Evolutionary conservation across 2,113 vertebrate species (phyloP).

Genomic region (Hoplias malabaricus): DNA sequence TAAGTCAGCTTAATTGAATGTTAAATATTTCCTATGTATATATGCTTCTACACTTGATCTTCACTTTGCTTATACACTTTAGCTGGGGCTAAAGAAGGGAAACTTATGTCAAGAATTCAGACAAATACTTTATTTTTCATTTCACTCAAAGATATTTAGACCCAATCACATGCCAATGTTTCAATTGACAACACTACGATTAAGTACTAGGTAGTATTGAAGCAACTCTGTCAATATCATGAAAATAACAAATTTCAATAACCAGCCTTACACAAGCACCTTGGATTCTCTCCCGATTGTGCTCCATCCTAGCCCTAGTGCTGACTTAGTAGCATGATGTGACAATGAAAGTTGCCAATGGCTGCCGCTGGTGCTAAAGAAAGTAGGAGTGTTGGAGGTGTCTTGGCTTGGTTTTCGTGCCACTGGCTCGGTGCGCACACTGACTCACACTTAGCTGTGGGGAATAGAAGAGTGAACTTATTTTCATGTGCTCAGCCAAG

Average conservation of each 20-base stretch:
- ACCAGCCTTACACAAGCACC: background rate
- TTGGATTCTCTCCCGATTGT: background rate
- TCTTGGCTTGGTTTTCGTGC: conserved; percentile 30
- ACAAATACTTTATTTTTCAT: too few species aligned
- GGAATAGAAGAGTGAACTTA: conserved; percentile 19
- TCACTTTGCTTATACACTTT: too few species aligned
- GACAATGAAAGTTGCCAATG: background rate
- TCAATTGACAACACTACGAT: too few species aligned
- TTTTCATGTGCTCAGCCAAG: conserved; percentile 15
- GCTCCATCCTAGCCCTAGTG: background rate
- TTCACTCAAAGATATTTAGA: too few species aligned
- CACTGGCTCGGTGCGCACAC: conserved; percentile 21
- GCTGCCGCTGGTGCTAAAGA: conserved; percentile 19
- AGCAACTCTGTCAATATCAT: background rate
- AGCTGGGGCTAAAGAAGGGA: too few species aligned
- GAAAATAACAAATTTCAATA: background rate
- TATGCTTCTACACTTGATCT: too few species aligned
- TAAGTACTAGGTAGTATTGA: too few species aligned
- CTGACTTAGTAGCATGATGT: background rate
- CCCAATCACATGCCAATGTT: too few species aligned
- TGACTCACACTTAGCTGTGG: conserved; percentile 31
- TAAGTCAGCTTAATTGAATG: too few species aligned
- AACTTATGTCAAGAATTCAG: too few species aligned
- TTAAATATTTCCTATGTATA: too few species aligned
- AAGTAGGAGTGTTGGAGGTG: conserved; percentile 37